A percentile compares a stretch with the other conserved stretches of the same genome.
phyloP scores from a whole-genome alignment of 2,888 invertebrate genomes.

The Zygaena filipendulae region DNA sequence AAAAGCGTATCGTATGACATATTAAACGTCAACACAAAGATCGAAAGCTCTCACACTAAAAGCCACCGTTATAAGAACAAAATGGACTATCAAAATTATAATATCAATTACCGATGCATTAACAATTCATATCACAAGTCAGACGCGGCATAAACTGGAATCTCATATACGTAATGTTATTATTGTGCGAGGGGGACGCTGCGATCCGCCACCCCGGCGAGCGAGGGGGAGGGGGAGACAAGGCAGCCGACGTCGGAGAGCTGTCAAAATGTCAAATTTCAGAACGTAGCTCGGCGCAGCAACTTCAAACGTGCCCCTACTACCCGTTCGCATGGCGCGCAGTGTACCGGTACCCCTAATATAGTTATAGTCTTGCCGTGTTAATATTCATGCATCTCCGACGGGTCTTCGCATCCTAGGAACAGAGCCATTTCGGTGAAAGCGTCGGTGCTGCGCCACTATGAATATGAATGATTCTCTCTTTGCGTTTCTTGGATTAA shows the following conservation, averaged over 20 bases:
- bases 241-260: slow-evolving; percentile 61
- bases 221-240: slow-evolving; percentile 33
- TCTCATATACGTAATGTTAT: slow-evolving; percentile 57
- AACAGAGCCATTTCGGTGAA: slow-evolving; percentile 61
- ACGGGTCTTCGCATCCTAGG: slow-evolving; percentile 50
- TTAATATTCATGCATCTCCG: slow-evolving; percentile 68
- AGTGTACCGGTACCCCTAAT: slow-evolving; percentile 51
- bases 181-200: slow-evolving; percentile 43
- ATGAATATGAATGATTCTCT: slow-evolving; percentile 63
- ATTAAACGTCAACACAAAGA: slow-evolving; percentile 3
- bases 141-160: slow-evolving; percentile 63
- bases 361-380: slow-evolving; percentile 54
- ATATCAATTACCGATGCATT: slow-evolving; percentile 68
- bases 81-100: slow-evolving; percentile 61
- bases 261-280: slow-evolving; percentile 71
- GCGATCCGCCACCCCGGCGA: slow-evolving; percentile 17
- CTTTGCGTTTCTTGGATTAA: slow-evolving; percentile 53
- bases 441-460: slow-evolving; percentile 44
- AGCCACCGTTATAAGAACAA: slow-evolving; percentile 42
- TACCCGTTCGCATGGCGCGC: slow-evolving; percentile 57
- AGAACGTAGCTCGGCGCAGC: slow-evolving; percentile 59
- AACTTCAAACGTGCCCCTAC: slow-evolving; percentile 66
- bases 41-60: slow-evolving; percentile 33
- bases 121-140: slow-evolving; percentile 66
- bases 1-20: slow-evolving; percentile 13